A percentile compares a stretch with the other conserved stretches of the same genome.
phyloP scores from a whole-genome alignment of 2,113 vertebrate species.

The Oenanthe oenanthe region DNA sequence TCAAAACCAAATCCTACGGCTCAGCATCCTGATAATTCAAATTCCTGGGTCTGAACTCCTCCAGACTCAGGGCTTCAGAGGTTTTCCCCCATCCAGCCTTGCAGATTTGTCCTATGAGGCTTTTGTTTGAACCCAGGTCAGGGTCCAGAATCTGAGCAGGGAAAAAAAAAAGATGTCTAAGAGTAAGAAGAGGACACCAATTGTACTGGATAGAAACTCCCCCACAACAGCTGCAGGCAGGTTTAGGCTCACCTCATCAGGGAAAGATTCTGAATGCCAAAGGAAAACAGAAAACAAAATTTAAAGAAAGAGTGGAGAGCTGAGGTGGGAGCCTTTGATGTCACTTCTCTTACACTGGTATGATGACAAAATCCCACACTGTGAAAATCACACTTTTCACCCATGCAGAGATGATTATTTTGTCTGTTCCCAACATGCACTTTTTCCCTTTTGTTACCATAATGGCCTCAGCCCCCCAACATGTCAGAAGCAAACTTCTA shows the following conservation, averaged over 20 bases:
- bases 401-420: neutral
- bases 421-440: neutral
- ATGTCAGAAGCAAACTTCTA: neutral
- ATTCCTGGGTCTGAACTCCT: neutral
- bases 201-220: neutral
- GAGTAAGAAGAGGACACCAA: neutral
- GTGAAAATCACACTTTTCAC: neutral
- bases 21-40: neutral
- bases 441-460: neutral
- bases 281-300: neutral
- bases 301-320: neutral
- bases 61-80: neutral
- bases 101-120: neutral
- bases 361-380: neutral
- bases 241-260: neutral
- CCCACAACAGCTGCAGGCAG: neutral
- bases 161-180: neutral
- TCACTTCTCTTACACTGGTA: neutral
- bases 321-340: neutral
- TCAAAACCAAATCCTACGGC: neutral
- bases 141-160: neutral
- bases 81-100: neutral
- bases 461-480: rapidly evolving
- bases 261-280: neutral
- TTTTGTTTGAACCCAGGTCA: neutral